Evolutionary conservation across 1,140 invertebrate species (phyloP).

Genomic region (Leptinotarsa undecemlineata): DNA sequence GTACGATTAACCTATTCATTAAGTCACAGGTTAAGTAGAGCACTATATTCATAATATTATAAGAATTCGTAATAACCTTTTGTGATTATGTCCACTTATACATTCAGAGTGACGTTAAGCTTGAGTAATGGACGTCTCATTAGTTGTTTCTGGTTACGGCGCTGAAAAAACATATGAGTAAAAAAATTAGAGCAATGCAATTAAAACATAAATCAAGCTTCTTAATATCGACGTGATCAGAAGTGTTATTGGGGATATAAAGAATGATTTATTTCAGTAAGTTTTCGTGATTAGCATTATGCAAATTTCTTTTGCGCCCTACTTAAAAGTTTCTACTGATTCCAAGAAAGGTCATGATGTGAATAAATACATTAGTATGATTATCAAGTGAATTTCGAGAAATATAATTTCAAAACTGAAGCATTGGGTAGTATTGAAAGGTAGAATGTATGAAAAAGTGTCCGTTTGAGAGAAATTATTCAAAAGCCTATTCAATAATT

Average conservation of each 20-base stretch:
- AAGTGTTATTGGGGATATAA: not conserved
- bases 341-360: too few species aligned
- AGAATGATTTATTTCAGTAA: conserved; percentile 1
- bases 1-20: not conserved
- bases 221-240: not conserved
- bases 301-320: too few species aligned
- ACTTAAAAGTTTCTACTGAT: too few species aligned
- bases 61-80: conserved; percentile 10
- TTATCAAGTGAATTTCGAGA: too few species aligned
- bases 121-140: conserved; percentile 6
- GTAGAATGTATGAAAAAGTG: too few species aligned
- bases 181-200: not conserved
- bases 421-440: too few species aligned
- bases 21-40: conserved; percentile 17
- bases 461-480: too few species aligned
- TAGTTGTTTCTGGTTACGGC: not conserved
- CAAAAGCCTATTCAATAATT: too few species aligned
- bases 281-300: too few species aligned
- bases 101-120: not conserved
- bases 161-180: too few species aligned
- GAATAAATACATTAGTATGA: too few species aligned
- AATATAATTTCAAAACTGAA: too few species aligned
- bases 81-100: conserved; percentile 7
- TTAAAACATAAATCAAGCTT: conserved; percentile 14
- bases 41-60: conserved; percentile 20